A percentile compares a stretch with the other conserved stretches of the same genome.
Conservation (phyloP, 2,888 invertebrate species). For the Oligia latruncula region DNA sequence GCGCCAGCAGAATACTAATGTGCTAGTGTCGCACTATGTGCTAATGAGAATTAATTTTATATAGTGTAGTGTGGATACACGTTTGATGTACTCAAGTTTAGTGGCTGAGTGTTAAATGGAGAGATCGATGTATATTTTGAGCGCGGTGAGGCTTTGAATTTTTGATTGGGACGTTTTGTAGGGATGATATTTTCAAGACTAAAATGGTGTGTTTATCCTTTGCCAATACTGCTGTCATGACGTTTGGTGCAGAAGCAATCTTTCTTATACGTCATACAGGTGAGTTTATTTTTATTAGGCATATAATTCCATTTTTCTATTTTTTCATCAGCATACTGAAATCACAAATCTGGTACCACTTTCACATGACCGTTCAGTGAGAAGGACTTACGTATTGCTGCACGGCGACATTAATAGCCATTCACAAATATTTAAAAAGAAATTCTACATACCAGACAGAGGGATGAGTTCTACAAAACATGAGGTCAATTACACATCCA, state of each 20-base stretch:
- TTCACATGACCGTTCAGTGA: neutral
- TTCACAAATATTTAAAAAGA: neutral
- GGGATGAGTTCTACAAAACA: neutral
- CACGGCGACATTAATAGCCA: neutral
- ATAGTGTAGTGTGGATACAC: constrained; percentile 33
- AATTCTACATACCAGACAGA: neutral
- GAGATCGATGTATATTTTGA: constrained; percentile 22
- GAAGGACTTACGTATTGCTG: neutral
- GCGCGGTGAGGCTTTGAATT: neutral
- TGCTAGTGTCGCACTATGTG: constrained; percentile 38
- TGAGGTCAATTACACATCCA: neutral
- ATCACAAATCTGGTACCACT: neutral
- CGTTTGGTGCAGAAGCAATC: neutral
- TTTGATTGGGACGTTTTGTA: neutral
- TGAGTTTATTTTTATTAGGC: neutral
- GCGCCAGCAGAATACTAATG: constrained; percentile 57
- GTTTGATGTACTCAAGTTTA: constrained; percentile 41
- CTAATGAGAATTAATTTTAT: constrained; percentile 64
- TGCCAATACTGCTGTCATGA: neutral
- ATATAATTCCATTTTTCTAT: neutral
- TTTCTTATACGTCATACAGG: neutral
- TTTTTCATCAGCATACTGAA: neutral
- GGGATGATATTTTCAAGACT: neutral
- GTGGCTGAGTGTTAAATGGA: constrained; percentile 5
- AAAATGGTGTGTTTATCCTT: too few relatives aligned